These are phyloP conservation scores for Phytoseiulus persimilis DNA, from an alignment of 2,888 invertebrate genomes.

Conservation along the genomic window DNA sequence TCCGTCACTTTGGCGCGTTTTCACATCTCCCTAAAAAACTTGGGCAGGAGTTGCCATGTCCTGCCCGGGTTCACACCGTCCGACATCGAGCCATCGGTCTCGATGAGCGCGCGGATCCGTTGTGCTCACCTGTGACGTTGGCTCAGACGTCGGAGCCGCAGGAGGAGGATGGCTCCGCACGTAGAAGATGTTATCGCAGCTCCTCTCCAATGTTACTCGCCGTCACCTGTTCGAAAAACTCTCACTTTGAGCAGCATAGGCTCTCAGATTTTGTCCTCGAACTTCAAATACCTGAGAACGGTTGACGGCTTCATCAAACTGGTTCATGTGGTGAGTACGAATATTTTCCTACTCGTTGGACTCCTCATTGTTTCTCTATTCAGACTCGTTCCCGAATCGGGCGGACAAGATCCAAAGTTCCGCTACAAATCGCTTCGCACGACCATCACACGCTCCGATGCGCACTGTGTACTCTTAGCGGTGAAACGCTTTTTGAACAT, in stretches of 20 bases:
- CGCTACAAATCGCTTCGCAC: too few species aligned
- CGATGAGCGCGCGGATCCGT: constrained; percentile 23
- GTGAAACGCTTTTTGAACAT: neutral
- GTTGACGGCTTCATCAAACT: constrained; percentile 32
- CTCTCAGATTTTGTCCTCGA: constrained; percentile 22
- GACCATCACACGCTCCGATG: too few species aligned
- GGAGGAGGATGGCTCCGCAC: constrained; percentile 34
- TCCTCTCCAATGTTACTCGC: constrained; percentile 6
- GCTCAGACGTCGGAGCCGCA: constrained; percentile 25
- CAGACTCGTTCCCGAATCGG: too few species aligned
- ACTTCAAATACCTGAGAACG: constrained; percentile 23
- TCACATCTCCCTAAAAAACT: neutral
- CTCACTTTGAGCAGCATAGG: constrained; percentile 14
- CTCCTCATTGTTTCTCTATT: neutral
- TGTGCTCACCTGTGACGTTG: constrained; percentile 23
- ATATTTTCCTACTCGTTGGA: neutral
- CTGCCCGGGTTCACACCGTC: neutral
- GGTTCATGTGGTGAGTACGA: constrained; percentile 19
- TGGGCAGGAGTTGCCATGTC: constrained; percentile 22
- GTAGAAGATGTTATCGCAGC: neutral
- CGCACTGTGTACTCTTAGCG: neutral
- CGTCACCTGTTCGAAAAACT: constrained; percentile 25
- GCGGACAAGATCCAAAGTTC: too few species aligned
- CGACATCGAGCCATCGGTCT: constrained; percentile 8
- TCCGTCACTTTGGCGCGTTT: constrained; percentile 31